phyloP scores from a whole-genome alignment of 2,888 invertebrate species.

The Thereva nobilitata region DNA sequence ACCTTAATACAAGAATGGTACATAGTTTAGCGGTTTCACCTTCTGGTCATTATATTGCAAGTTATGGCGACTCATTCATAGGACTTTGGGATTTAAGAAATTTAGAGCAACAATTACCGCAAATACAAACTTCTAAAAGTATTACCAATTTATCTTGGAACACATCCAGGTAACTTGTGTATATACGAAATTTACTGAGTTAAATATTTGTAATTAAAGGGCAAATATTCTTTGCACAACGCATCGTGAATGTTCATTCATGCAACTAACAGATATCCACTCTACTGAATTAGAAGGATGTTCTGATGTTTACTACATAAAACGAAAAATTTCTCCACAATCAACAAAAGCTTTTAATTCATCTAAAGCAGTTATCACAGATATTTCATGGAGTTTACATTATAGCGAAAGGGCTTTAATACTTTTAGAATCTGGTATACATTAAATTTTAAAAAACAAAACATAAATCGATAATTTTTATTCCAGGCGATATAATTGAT shows the following conservation, averaged over 20 bases:
- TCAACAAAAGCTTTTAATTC: conserved; percentile 43
- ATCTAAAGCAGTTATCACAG: conserved; percentile 62
- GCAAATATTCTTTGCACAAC: conserved; percentile 80
- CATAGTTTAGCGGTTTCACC: conserved; percentile 82
- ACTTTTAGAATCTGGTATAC: conserved; percentile 51
- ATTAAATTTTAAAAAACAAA: not conserved
- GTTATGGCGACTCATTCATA: conserved; percentile 79
- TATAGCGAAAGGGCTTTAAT: conserved; percentile 61
- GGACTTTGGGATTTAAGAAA: conserved; percentile 87
- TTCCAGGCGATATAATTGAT: conserved; percentile 50
- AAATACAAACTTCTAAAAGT: conserved; percentile 68
- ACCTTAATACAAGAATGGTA: conserved; percentile 77
- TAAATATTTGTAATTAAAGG: conserved; percentile 41
- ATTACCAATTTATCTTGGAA: conserved; percentile 84
- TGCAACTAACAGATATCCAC: conserved; percentile 86
- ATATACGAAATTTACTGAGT: not conserved
- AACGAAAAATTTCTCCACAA: conserved; percentile 65
- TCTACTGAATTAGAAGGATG: conserved; percentile 71
- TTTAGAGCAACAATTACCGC: conserved; percentile 80
- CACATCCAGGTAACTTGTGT: conserved; percentile 68
- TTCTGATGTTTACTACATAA: conserved; percentile 75
- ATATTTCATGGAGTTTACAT: conserved; percentile 86
- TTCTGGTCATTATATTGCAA: conserved; percentile 78
- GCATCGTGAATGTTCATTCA: conserved; percentile 74
- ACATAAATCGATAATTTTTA: not conserved